Conservation (phyloP, 2,113 vertebrate genomes). For the Chelonoidis abingdonii region DNA sequence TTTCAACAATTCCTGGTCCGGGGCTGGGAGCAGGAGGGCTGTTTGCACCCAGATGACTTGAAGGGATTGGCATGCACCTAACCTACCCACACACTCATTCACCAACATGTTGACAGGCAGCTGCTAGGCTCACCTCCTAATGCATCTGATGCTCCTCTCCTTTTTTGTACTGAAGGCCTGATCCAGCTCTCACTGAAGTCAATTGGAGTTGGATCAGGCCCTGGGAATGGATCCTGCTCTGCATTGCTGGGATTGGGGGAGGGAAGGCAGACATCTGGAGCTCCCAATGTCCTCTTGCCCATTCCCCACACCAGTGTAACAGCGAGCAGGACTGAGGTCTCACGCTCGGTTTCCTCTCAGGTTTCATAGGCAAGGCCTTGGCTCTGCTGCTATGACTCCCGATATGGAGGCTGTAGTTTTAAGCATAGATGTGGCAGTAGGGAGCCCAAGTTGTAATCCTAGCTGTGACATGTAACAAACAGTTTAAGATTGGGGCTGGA, state of each 20-base stretch:
- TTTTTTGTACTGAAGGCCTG: neutral
- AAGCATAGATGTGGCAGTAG: accelerated
- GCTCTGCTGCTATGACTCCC: neutral
- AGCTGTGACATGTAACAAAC: neutral
- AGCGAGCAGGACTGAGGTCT: neutral
- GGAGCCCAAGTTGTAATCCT: neutral
- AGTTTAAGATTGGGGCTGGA: neutral
- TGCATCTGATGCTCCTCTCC: neutral
- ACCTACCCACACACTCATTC: neutral
- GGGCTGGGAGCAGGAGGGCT: neutral
- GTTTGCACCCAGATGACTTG: neutral
- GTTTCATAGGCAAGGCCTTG: neutral
- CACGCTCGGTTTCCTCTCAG: neutral
- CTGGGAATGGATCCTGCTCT: neutral
- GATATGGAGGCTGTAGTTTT: neutral
- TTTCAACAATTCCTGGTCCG: neutral
- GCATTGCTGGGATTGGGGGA: neutral
- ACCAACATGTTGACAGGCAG: neutral
- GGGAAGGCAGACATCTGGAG: neutral
- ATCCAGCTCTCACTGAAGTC: neutral
- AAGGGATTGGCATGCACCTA: neutral
- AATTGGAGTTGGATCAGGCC: neutral
- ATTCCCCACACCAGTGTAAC: neutral
- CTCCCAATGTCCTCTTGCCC: neutral
- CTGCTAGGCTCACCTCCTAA: neutral